Conservation (phyloP, 2,888 invertebrate genomes). For the Matsumyia berberina region DNA sequence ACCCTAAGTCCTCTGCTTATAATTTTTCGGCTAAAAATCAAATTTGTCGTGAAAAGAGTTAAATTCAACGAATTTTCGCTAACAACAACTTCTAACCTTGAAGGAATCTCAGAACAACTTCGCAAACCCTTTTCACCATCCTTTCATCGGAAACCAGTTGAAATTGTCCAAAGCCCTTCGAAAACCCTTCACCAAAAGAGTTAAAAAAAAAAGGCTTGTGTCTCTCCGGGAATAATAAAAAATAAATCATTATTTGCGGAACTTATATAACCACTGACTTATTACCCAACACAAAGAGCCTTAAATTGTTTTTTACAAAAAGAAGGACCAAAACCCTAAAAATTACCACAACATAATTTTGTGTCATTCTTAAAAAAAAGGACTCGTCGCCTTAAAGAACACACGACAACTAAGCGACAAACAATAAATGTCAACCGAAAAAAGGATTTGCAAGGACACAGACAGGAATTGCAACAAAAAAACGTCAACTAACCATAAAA, state of each 20-base stretch:
- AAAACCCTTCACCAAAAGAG: slow-evolving; percentile 49
- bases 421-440: slow-evolving; percentile 22
- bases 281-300: slow-evolving; percentile 64
- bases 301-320: slow-evolving; percentile 20
- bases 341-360: slow-evolving; percentile 72
- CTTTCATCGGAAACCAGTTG: slow-evolving; percentile 44
- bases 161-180: slow-evolving; percentile 41
- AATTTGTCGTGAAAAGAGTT: too few species aligned
- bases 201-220: slow-evolving; percentile 62
- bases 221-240: slow-evolving; percentile 51
- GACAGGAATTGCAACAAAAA: slow-evolving; percentile 7
- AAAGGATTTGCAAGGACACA: slow-evolving; percentile 67
- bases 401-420: slow-evolving; percentile 49
- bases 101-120: background rate
- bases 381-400: slow-evolving; percentile 47
- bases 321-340: slow-evolving; percentile 64
- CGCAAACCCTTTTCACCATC: slow-evolving; percentile 51
- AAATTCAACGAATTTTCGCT: too few species aligned
- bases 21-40: too few species aligned
- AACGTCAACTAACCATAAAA: slow-evolving; percentile 46
- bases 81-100: slow-evolving; percentile 13
- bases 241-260: slow-evolving; percentile 60
- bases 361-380: slow-evolving; percentile 65
- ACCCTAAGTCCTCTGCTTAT: background rate
- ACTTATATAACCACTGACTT: slow-evolving; percentile 71